Conservation (phyloP, 2,797 vertebrate species). For the Harpagifer antarcticus region DNA sequence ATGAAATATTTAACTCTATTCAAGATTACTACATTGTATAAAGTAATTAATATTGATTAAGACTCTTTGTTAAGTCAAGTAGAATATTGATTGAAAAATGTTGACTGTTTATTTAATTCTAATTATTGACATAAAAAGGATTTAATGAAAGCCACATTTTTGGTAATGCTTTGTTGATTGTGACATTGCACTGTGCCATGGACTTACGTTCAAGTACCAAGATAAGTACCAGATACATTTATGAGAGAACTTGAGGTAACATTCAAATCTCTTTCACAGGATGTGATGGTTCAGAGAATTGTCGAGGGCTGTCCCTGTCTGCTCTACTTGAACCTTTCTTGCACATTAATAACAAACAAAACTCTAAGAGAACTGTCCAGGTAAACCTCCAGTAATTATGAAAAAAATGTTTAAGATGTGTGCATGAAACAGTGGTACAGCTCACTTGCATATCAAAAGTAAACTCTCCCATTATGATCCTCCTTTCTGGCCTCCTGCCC, state of each 20-base stretch:
- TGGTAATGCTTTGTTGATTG: neutral
- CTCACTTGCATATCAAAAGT: neutral
- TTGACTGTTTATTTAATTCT: neutral
- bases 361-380: constrained; percentile 83
- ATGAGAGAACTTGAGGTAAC: constrained; percentile 9
- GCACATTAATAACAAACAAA: constrained; percentile 83
- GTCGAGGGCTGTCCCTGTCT: constrained; percentile 85
- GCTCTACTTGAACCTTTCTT: constrained; percentile 87
- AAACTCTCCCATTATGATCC: neutral
- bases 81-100: neutral
- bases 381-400: constrained; percentile 67
- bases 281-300: constrained; percentile 83
- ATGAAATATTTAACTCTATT: no score
- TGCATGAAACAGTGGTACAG: neutral
- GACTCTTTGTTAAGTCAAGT: neutral
- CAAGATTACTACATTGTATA: neutral
- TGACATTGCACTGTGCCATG: neutral
- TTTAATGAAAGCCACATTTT: neutral
- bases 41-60: neutral
- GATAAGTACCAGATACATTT: neutral
- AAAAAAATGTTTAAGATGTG: constrained; percentile 32
- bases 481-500: constrained; percentile 15
- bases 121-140: neutral
- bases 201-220: no score
- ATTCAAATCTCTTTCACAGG: constrained; percentile 74